Evolutionary conservation across 2,888 invertebrate genomes (phyloP), one percentile per base, ranked within the genome.

Genomic region (Eupithecia abbreviata): DNA sequence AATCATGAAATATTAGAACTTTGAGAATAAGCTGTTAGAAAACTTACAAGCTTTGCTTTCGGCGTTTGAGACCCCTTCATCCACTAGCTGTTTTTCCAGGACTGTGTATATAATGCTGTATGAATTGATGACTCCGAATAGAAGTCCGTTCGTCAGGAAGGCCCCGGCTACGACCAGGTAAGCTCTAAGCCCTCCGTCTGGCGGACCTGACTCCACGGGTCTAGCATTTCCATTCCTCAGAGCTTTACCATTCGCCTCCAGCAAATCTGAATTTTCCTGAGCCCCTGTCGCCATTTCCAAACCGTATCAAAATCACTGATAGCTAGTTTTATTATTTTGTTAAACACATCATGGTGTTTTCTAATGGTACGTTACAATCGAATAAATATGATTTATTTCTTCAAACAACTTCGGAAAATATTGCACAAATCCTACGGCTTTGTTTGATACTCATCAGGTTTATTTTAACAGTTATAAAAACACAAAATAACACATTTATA

Each of bases 71-170:
- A 97, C 96, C 30, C 97, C 97, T 76, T 96, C 95, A n/a, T 92
- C 92, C 77, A 94, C 89, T 77, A 98, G 93, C 84, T 96, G 96
- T 72, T 96, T 95, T 84, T 96, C 95, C 68, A 98, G 95, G 81
- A 97, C 96, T 9, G 96, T 95, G 88, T 97, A 98, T 81, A 98
- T 96, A 47, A 98, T 96, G 82, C 98, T 97, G 89, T 97, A 98
- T 0, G 97, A 97, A 93, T 99, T 99, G 86, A 99, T 98, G 68
- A 98, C 96, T 70, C 98, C 98, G 91, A 98, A 98, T 73, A 99
- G 95, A 72, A 98, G 96, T 7, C 98, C 98, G 91, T 99, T 98
- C 86, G 97, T 97, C 77, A 98, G 94, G 90, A 98, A 98, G 77
- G 98, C 98, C 67, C 97, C 98, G 66, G 98, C 85, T 96, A 98